phyloP scores from a whole-genome alignment of 1,140 invertebrate genomes.

The Danaus plexippus region DNA sequence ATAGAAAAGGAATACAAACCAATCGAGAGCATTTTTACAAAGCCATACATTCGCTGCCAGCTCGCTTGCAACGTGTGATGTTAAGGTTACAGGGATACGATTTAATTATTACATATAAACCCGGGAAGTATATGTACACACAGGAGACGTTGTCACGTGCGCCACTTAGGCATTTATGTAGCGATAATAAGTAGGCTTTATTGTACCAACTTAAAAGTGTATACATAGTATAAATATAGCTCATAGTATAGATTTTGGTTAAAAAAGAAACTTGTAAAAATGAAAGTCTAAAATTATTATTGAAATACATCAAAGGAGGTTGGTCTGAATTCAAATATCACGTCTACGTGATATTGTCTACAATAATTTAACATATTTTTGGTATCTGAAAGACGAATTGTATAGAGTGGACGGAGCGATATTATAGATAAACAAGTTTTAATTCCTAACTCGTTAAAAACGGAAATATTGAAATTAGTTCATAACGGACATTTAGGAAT shows the following conservation, averaged over 20 bases:
- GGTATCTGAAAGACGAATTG: background rate
- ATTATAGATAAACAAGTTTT: background rate
- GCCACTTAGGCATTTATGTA: conserved; percentile 15
- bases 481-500: no score
- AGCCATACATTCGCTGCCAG: conserved; percentile 48
- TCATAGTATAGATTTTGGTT: background rate
- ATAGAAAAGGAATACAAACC: conserved; percentile 65
- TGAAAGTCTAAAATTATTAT: conserved; percentile 1
- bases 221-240: background rate
- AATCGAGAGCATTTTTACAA: conserved; percentile 54
- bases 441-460: background rate
- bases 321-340: conserved; percentile 6
- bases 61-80: conserved; percentile 41
- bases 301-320: background rate
- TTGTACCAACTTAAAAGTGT: background rate
- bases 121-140: conserved; percentile 58
- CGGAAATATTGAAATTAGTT: no score
- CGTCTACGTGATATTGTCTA: no score
- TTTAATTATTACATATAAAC: conserved; percentile 22
- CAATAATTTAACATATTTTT: background rate
- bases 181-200: background rate
- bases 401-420: background rate
- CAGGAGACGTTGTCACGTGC: conserved; percentile 58
- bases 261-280: background rate
- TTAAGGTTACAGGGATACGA: conserved; percentile 20